Percentiles rank a stretch among this genome's conserved stretches.
Evolutionary conservation across 2,797 vertebrate genomes (phyloP).

Genomic region (Tokudaia tokunoshimensis): DNA sequence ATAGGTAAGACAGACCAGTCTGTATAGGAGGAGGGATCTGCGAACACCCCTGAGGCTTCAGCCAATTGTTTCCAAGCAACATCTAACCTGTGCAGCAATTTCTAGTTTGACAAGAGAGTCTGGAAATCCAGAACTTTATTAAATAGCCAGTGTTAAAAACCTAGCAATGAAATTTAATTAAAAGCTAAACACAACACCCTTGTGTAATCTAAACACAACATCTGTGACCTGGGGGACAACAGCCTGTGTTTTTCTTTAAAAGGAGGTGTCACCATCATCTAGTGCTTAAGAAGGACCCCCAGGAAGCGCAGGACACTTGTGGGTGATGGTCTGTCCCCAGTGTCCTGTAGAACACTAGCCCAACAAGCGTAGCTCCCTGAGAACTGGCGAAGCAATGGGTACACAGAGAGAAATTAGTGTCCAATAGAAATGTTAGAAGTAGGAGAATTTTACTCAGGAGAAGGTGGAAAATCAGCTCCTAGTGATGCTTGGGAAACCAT

Average conservation of each 20-base stretch:
- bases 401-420: neutral
- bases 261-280: neutral
- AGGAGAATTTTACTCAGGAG: neutral
- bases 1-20: neutral
- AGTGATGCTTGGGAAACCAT: neutral
- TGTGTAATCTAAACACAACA: neutral
- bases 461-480: neutral
- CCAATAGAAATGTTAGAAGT: neutral
- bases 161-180: neutral
- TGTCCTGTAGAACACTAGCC: fast-evolving
- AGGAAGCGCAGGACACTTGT: neutral
- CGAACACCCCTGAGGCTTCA: no score
- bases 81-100: neutral
- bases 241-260: neutral
- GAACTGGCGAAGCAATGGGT: neutral
- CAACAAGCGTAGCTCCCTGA: neutral
- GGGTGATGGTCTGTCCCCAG: neutral
- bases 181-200: neutral
- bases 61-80: neutral
- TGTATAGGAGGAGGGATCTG: neutral
- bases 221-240: neutral
- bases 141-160: neutral
- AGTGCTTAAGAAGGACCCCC: neutral
- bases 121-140: neutral
- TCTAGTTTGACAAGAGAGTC: neutral